These are phyloP conservation scores for Neocrepidodera transversa DNA, from an alignment of 2,888 invertebrate genomes.

Conservation along the genomic window DNA sequence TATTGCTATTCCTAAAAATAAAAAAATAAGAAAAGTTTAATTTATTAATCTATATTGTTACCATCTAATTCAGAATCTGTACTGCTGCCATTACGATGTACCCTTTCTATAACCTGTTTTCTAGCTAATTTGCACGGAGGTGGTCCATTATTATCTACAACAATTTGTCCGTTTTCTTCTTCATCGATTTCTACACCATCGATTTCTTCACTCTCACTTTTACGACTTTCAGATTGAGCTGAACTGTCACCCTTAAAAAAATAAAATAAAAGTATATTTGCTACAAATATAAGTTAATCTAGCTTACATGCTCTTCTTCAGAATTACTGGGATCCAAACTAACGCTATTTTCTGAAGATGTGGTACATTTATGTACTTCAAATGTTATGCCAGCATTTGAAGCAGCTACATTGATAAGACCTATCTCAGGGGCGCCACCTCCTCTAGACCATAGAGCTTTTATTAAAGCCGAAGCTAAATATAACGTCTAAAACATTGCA, in stretches of 20 bases:
- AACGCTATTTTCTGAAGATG: conserved; percentile 81
- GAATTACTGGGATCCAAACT: conserved; percentile 83
- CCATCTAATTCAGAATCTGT: conserved; percentile 56
- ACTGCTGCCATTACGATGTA: conserved; percentile 52
- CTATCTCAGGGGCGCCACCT: conserved; percentile 60
- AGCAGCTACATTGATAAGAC: conserved; percentile 57
- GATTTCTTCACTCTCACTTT: conserved; percentile 61
- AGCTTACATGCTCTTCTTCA: conserved; percentile 71
- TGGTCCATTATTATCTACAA: conserved; percentile 59
- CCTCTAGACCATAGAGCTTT: conserved; percentile 91
- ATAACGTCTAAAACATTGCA: conserved; percentile 77
- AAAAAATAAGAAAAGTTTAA: too few species aligned
- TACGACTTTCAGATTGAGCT: conserved; percentile 64
- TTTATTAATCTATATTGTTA: too few species aligned
- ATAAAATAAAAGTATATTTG: not conserved
- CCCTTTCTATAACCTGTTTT: conserved; percentile 45
- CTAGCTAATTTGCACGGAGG: conserved; percentile 64
- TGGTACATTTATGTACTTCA: conserved; percentile 64
- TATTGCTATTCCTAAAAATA: conserved; percentile 43
- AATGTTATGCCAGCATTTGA: conserved; percentile 61
- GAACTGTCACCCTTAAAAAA: conserved; percentile 68
- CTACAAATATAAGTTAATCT: not conserved
- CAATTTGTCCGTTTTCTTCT: conserved; percentile 61
- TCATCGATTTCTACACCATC: conserved; percentile 61
- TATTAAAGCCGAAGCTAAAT: conserved; percentile 86